Evolutionary conservation across 2,888 invertebrate genomes (phyloP), one percentile per base, ranked within the genome.

Genomic region (Coenonympha arcania): DNA sequence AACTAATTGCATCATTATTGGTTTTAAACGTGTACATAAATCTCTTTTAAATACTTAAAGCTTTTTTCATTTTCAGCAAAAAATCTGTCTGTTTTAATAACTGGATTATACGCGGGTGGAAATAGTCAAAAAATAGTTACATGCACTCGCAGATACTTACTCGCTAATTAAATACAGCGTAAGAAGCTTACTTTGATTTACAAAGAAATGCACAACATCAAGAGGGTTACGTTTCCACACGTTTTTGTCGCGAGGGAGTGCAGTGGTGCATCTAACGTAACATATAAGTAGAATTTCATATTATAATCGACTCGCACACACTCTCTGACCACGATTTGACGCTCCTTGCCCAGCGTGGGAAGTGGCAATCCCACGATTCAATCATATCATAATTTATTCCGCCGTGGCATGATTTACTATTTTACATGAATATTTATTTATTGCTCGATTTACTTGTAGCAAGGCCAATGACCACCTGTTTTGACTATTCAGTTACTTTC

Each of bases 231-330:
- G 59, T 71, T 71, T 71, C 68, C 73, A 76, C 76, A 78, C 76
- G 78, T 79, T 80, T 79, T 82, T 80, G 58, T 67, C 47, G 34
- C 28, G 47, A 57, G 54, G 79, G 79, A 67, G 74, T 60, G 75
- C 84, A 83, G 70, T 78, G 81, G 73, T 71, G 81, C 84, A 75
- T 72, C 64, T 63, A 36, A 8, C 18, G 33, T 16, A 65, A 77
- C 66, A 71, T 78, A 81, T 77, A n/a, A n/a, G n/a, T n/a, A 77
- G 79, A 80, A 81, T 79, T 73, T 71, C n/a, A 69, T 76, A 73
- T 71, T n/a, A 69, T 76, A 73, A 72, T 71, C 30, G 43, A 9
- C 33, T 43, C 22, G 19, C 22, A 43, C 20, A 42, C 41, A 66
- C 24, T 48, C 41, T 40, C 34, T 75, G 77, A 78, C 73, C 67